Evolutionary conservation across 2,888 invertebrate species (phyloP).

Genomic region (Apotomis capreana): DNA sequence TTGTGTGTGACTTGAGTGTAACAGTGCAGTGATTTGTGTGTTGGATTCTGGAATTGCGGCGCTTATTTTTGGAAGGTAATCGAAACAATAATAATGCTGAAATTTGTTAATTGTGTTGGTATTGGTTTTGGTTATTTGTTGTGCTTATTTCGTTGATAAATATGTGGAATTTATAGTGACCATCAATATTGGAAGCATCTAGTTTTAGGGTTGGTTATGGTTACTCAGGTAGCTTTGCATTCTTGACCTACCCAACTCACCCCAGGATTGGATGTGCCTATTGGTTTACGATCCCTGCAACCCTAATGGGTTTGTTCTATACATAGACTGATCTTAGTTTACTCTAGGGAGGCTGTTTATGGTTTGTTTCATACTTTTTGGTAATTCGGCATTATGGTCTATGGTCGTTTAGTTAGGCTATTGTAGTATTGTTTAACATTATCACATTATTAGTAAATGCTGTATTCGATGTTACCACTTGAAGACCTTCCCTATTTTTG

Average conservation of each 20-base stretch:
- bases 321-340: slow-evolving; percentile 25
- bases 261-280: slow-evolving; percentile 23
- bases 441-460: too few species aligned
- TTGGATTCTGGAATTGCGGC: slow-evolving; percentile 16
- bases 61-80: slow-evolving; percentile 23
- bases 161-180: too few species aligned
- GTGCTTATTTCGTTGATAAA: not conserved
- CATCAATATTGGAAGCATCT: not conserved
- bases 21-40: slow-evolving; percentile 10
- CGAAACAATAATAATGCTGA: not conserved
- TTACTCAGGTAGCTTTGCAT: not conserved
- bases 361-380: not conserved
- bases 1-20: slow-evolving; percentile 14
- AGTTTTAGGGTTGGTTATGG: not conserved
- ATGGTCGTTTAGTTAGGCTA: too few species aligned
- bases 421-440: too few species aligned
- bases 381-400: too few species aligned
- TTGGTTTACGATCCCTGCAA: slow-evolving; percentile 32
- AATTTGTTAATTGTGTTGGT: not conserved
- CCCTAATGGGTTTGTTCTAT: slow-evolving; percentile 33
- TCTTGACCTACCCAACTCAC: slow-evolving; percentile 41
- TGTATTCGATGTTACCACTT: too few species aligned
- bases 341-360: not conserved
- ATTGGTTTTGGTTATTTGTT: not conserved
- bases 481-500: too few species aligned